Conservation (phyloP, 2,888 invertebrate species). For the Aquatica leii region DNA sequence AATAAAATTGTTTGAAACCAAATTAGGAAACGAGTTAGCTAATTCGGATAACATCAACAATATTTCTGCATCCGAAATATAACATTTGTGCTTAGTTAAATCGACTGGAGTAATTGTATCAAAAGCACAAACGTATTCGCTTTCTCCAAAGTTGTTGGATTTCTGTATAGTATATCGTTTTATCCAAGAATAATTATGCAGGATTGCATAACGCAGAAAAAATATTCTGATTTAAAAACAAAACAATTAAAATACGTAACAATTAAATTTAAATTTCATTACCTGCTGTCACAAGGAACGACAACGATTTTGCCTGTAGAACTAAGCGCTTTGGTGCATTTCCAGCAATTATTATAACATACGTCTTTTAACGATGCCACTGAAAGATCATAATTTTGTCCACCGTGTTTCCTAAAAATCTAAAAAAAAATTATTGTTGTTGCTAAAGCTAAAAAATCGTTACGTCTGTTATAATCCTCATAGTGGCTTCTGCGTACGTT, state of each 20-base stretch:
- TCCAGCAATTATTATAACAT: constrained; percentile 61
- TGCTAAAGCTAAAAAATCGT: too few relatives aligned
- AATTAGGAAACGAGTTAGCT: background rate
- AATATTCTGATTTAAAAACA: constrained; percentile 63
- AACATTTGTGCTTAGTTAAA: background rate
- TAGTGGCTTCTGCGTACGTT: too few relatives aligned
- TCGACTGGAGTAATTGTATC: constrained; percentile 82
- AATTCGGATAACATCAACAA: constrained; percentile 7
- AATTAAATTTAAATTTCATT: constrained; percentile 2
- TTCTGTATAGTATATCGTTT: constrained; percentile 87
- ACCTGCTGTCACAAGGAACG: constrained; percentile 84
- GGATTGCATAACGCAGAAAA: constrained; percentile 81
- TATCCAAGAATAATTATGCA: constrained; percentile 64
- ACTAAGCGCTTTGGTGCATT: constrained; percentile 83
- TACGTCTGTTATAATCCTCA: too few relatives aligned
- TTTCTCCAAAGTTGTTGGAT: too few relatives aligned
- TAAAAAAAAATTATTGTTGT: constrained; percentile 27
- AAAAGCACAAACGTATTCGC: constrained; percentile 80
- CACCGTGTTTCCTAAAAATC: constrained; percentile 82
- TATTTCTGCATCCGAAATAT: constrained; percentile 20
- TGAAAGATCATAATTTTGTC: constrained; percentile 78
- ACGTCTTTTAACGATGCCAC: constrained; percentile 78
- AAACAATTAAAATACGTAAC: constrained; percentile 20
- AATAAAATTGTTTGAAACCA: background rate
- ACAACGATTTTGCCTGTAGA: constrained; percentile 82